Percentiles rank a stretch among this genome's conserved stretches.
Conservation (phyloP, 35 echinoderm and acorn worm species). For the Patiria miniata region DNA sequence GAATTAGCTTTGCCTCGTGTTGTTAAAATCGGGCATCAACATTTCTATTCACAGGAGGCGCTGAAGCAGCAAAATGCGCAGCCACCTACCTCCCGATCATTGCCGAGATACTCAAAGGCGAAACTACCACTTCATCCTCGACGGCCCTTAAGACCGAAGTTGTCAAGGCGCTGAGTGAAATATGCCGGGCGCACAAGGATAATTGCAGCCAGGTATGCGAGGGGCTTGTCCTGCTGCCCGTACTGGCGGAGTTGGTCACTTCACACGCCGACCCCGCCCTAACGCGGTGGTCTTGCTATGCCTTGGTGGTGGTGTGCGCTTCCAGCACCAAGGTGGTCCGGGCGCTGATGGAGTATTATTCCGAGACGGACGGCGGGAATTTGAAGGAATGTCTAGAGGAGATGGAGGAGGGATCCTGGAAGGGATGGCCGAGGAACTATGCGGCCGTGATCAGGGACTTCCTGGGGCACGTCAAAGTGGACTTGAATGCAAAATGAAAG, state of each 20-base stretch:
- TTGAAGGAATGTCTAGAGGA: conserved; percentile 36
- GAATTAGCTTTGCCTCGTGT: too few relatives aligned
- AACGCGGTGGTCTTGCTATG: conserved; percentile 76
- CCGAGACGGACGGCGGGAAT: neutral
- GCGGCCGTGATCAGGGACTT: conserved; percentile 61
- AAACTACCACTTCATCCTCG: conserved; percentile 19
- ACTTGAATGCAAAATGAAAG: conserved; percentile 12
- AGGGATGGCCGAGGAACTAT: conserved; percentile 86
- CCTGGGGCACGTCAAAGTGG: conserved; percentile 54
- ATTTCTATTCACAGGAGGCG: conserved; percentile 57
- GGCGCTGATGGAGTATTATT: neutral
- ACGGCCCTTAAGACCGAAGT: conserved; percentile 59
- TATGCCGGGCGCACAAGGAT: conserved; percentile 73
- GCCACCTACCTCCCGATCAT: conserved; percentile 59
- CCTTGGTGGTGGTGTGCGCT: conserved; percentile 55
- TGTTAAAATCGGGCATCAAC: neutral
- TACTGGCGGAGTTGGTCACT: conserved; percentile 38
- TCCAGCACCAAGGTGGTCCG: neutral
- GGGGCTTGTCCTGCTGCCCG: neutral
- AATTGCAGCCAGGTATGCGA: conserved; percentile 31
- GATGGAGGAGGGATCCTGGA: conserved; percentile 70
- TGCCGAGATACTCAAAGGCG: conserved; percentile 35
- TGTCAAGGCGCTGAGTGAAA: conserved; percentile 66
- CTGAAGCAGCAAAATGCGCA: conserved; percentile 74
- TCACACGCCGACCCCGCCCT: conserved; percentile 29